Base-by-base conservation (phyloP, 1,140 invertebrate species). In the Bombus soroeensis region DNA sequence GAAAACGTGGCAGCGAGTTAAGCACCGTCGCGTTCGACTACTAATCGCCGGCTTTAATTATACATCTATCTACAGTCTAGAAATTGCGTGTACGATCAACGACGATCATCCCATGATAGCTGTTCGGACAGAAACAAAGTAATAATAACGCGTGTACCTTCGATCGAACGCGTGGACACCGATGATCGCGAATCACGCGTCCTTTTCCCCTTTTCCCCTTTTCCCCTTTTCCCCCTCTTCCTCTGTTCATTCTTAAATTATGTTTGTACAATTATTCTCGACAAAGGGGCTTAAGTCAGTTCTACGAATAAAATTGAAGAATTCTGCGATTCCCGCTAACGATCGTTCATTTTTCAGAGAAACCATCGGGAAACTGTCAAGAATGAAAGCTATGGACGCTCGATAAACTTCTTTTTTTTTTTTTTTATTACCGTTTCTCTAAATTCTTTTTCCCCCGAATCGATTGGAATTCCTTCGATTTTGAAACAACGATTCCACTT, bases 21-120 rank as follows among this genome's bases (percentile, higher is more conserved):
- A 66, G 8, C 22, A 53, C 53, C 57, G 53, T 53, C 68, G 37
- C 37, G 43, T 72, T 39, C 37, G n/a, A 57, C 25, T 53, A 43
- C 12, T 32, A 75, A 77, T 41, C 59, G 34, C 28, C 2, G 37
- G n/a, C 25, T 64, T 74, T 74, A 77, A 83, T 83, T 83, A 59
- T 66, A 34, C 62, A 18, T 68, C 28, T 43, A 25, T 68, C 25
- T 43, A 22, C 28, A 12, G 28, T 6, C 34, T 53, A 4, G 43
- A 57, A 53, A n/a, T 53, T 5, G n/a, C 76, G n/a, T 34, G 78
- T 25, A 57, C 68, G 70, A 81, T 83, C 32, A 47, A 37, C 74
- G 43, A 76, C 28, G 12, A 5, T 57, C 10, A 5, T 39, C 28
- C 10, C 1, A 4, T 15, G 81, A 68, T 73, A 62, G 5, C n/a